These are phyloP conservation scores for Urocitellus parryii DNA, from an alignment of 2,113 vertebrate genomes.

Conservation along the genomic window DNA sequence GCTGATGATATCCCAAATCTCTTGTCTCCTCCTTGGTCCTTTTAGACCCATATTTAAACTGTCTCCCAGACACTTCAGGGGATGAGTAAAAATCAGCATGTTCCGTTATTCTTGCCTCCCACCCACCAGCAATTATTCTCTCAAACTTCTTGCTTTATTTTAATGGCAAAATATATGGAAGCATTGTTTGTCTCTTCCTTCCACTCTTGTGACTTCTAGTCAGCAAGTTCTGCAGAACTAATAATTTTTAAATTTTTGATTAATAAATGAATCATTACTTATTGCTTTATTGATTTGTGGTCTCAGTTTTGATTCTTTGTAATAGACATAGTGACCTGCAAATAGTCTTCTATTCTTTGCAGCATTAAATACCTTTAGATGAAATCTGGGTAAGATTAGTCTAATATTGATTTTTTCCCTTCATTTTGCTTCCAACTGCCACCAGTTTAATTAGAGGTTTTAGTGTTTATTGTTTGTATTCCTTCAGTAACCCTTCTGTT, in stretches of 20 bases:
- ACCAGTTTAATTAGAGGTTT: conserved; percentile 63
- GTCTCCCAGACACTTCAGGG: not conserved
- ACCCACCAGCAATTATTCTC: not conserved
- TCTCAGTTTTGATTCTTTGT: conserved; percentile 52
- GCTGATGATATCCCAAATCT: not conserved
- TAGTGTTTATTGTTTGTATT: conserved; percentile 17
- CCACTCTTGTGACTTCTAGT: conserved; percentile 2
- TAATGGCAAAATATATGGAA: conserved; percentile 40
- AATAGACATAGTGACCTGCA: conserved; percentile 55
- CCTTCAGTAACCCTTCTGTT: conserved; percentile 39
- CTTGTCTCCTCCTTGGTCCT: not conserved
- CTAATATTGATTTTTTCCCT: conserved; percentile 41
- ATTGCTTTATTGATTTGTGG: conserved; percentile 58
- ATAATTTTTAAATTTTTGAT: conserved; percentile 31
- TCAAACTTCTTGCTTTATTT: conserved; percentile 35
- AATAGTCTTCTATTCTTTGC: conserved; percentile 7
- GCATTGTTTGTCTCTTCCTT: conserved; percentile 11
- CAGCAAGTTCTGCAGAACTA: conserved; percentile 18
- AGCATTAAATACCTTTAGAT: conserved; percentile 58
- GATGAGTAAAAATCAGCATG: conserved; percentile 29
- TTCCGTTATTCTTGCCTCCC: not conserved
- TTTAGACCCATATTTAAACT: conserved; percentile 9
- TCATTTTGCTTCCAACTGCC: conserved; percentile 44
- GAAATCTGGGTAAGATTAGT: conserved; percentile 57
- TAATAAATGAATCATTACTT: conserved; percentile 59